Conservation (phyloP, 2,113 vertebrate genomes). For the Quiscalus mexicanus region DNA sequence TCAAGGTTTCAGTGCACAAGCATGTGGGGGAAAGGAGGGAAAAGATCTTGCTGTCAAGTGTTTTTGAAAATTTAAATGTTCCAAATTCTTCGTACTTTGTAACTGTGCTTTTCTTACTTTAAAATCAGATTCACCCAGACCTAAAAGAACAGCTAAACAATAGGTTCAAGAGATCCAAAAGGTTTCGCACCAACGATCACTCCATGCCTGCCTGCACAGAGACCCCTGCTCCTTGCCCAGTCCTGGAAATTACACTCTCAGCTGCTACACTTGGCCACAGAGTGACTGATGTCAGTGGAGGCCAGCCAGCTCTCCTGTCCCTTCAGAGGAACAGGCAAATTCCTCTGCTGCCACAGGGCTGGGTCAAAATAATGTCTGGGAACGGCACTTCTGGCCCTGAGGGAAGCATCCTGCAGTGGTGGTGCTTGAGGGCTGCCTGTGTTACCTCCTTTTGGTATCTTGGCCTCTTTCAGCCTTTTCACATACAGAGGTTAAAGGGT, state of each 20-base stretch:
- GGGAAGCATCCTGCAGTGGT: not conserved
- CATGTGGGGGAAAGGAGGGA: not conserved
- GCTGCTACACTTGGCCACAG: not conserved
- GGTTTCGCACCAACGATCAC: rapidly evolving
- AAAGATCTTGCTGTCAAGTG: not conserved
- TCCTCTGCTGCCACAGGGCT: not conserved
- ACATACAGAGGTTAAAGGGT: not conserved
- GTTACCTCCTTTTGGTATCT: not conserved
- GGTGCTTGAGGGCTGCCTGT: not conserved
- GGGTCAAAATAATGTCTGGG: not conserved
- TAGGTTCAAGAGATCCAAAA: not conserved
- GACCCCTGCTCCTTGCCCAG: not conserved
- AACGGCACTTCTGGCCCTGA: rapidly evolving
- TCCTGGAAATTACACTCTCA: not conserved
- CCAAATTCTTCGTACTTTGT: not conserved
- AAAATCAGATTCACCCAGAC: not conserved
- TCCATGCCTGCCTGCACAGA: not conserved
- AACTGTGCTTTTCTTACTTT: not conserved
- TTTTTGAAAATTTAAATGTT: not conserved
- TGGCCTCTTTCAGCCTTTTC: not conserved
- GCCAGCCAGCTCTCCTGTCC: not conserved
- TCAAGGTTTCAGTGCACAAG: not conserved
- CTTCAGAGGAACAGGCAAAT: rapidly evolving
- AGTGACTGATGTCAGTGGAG: not conserved
- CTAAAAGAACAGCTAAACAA: not conserved